phyloP scores from a whole-genome alignment of 2,888 invertebrate species.

The Campaea margaritaria region DNA sequence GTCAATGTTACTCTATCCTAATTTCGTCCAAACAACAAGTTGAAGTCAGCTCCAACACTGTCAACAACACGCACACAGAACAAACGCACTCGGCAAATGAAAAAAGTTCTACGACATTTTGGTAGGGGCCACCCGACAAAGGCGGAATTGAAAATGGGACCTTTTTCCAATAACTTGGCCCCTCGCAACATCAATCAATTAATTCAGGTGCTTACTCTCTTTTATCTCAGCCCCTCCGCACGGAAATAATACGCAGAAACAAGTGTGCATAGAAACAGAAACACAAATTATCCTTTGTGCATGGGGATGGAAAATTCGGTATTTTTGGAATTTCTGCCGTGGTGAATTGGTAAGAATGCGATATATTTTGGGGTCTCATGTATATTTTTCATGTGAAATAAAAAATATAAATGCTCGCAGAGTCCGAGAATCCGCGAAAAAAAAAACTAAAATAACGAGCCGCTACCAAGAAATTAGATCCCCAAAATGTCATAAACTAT shows the following conservation, averaged over 20 bases:
- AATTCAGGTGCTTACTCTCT: constrained; percentile 57
- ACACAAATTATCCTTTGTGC: constrained; percentile 26
- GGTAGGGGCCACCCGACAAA: constrained; percentile 43
- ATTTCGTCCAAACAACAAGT: constrained; percentile 4
- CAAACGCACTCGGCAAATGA: constrained; percentile 24
- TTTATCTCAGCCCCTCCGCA: constrained; percentile 48
- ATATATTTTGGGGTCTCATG: neutral
- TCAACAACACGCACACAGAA: constrained; percentile 21
- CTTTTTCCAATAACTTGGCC: constrained; percentile 55
- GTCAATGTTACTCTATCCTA: no score
- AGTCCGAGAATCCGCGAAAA: no score
- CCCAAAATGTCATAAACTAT: no score
- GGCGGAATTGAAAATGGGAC: constrained; percentile 57
- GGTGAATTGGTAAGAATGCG: neutral
- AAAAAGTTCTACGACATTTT: constrained; percentile 34
- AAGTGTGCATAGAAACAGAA: constrained; percentile 23
- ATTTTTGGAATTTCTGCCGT: constrained; percentile 12
- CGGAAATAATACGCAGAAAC: constrained; percentile 31
- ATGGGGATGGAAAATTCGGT: constrained; percentile 16
- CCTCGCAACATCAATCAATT: constrained; percentile 66
- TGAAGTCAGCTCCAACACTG: constrained; percentile 2
- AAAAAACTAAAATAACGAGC: no score
- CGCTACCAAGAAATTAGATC: no score
- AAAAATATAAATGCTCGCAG: no score
- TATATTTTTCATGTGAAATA: neutral